These are phyloP conservation scores for Oxygymnocypris stewartii DNA, from an alignment of 2,113 vertebrate genomes.

Conservation along the genomic window DNA sequence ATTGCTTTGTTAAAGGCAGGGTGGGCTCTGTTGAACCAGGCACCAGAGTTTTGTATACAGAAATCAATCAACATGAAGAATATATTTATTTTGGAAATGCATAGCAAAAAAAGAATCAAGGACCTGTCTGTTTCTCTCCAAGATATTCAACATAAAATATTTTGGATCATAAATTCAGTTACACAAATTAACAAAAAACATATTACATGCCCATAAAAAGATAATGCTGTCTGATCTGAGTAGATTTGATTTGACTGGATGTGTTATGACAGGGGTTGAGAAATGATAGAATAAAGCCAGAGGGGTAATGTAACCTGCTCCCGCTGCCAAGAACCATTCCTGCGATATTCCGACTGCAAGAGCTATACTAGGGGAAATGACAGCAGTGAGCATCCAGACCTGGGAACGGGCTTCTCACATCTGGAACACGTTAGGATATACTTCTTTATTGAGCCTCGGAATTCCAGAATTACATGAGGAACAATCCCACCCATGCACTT, in stretches of 20 bases:
- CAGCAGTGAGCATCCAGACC: conserved; percentile 52
- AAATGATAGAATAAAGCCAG: conserved; percentile 57
- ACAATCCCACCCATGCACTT: conserved; percentile 50
- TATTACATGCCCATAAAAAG: conserved; percentile 45
- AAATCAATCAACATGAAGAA: conserved; percentile 25
- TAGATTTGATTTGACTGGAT: conserved; percentile 51
- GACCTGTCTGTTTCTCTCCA: conserved; percentile 12
- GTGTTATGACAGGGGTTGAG: conserved; percentile 60
- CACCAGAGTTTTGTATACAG: conserved; percentile 8
- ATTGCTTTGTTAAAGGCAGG: conserved; percentile 25
- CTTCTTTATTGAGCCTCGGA: conserved; percentile 58
- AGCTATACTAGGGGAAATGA: conserved; percentile 53
- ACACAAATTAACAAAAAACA: conserved; percentile 35
- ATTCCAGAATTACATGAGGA: conserved; percentile 51
- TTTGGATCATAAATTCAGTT: conserved; percentile 27
- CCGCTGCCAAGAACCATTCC: conserved; percentile 50
- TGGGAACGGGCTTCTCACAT: conserved; percentile 52
- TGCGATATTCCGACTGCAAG: conserved; percentile 46
- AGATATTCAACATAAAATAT: conserved; percentile 27
- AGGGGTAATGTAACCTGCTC: conserved; percentile 25
- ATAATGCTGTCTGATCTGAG: conserved; percentile 39
- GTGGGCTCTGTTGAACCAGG: conserved; percentile 21
- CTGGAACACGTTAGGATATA: conserved; percentile 66
- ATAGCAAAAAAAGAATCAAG: conserved; percentile 24
- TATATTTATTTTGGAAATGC: conserved; percentile 40